Percentiles rank a stretch among this genome's conserved stretches.
These are phyloP conservation scores for Catostomus latipinnis DNA, from an alignment of 2,797 vertebrate genomes.

Conservation along the genomic window DNA sequence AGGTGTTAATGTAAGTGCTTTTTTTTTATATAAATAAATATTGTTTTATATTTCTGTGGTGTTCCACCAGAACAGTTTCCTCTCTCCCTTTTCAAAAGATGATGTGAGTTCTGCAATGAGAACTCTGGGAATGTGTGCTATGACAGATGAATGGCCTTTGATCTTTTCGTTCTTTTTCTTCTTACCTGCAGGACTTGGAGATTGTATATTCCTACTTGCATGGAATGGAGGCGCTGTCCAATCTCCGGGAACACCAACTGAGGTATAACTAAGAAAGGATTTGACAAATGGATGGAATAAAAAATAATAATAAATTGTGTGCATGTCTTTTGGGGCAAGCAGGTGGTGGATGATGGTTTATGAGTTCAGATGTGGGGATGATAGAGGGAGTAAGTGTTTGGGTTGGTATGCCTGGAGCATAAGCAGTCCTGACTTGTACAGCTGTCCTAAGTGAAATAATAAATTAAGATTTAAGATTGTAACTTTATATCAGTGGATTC, in stretches of 20 bases:
- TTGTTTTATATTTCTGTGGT: neutral
- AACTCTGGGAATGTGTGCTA: slow-evolving; percentile 8
- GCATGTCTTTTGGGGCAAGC: neutral
- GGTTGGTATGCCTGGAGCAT: neutral
- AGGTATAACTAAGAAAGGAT: slow-evolving; percentile 76
- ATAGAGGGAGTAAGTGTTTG: neutral
- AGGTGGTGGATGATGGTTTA: neutral
- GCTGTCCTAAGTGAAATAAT: too few species aligned
- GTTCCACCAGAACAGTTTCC: neutral
- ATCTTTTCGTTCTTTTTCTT: slow-evolving; percentile 25
- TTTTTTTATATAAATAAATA: neutral
- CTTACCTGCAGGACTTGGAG: slow-evolving; percentile 90
- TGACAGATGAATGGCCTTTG: neutral
- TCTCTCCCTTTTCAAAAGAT: neutral
- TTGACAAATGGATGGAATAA: neutral
- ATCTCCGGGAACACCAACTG: slow-evolving; percentile 95
- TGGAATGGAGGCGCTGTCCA: slow-evolving; percentile 98
- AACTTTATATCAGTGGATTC: too few species aligned
- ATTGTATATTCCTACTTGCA: slow-evolving; percentile 98
- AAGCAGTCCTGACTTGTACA: too few species aligned
- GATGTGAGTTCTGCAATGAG: neutral
- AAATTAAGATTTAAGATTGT: too few species aligned
- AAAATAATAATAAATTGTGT: neutral
- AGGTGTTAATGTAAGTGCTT: neutral
- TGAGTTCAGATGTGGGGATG: neutral